Evolutionary conservation across 92 coral and sea anemone species (phyloP), one percentile per base, ranked within the genome.

Genomic region (Phenganax subtilis): DNA sequence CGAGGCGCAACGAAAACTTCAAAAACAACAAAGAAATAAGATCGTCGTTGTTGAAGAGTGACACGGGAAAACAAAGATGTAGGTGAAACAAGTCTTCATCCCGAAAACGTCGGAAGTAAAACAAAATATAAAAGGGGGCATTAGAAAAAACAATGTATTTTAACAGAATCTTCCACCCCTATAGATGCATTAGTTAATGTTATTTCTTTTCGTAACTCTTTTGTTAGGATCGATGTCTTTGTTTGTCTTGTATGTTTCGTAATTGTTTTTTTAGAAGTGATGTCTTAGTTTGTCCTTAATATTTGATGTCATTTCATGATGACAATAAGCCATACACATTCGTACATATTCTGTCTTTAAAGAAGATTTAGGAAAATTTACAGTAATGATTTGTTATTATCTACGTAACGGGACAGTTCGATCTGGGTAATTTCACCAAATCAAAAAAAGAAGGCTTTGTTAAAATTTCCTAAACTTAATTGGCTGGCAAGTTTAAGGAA

Each of bases 1-100:
- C 66, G 78, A 44, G 68, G 82, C 10, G 61, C 85, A 2, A 81
- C 75, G 25, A 28, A 65, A 29, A 86, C 83, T 11, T 61, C 72
- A 9, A 78, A 61, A 63, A 47, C 72, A 17, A 78, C 82, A 14
- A 78, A 58, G 65, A 72, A 72, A 29, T 72, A 72, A 72, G 16
- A 20, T 59, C 3, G 65, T 59, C 47, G 7, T 61, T 12, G 47
- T 37, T 37, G 47, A 27, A 27, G 51, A 30, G 6, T 30, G 72
- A 8, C 51, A 44, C 14, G 11, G 58, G 37, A 47, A 14, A n/a
- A 44, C 51, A 17, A n/a, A 51, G 44, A 27, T 7, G 59, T 6
- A 3, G 37, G 17, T 6, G 3, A 25, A 14, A 59, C 1, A 14
- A 25, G 16, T 59, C 65, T 25, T 14, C 65, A 1, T 14, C 65